Conservation (phyloP, 37 sponge, comb jelly and placozoan genomes). For the Diacarnus erythraeanus region DNA sequence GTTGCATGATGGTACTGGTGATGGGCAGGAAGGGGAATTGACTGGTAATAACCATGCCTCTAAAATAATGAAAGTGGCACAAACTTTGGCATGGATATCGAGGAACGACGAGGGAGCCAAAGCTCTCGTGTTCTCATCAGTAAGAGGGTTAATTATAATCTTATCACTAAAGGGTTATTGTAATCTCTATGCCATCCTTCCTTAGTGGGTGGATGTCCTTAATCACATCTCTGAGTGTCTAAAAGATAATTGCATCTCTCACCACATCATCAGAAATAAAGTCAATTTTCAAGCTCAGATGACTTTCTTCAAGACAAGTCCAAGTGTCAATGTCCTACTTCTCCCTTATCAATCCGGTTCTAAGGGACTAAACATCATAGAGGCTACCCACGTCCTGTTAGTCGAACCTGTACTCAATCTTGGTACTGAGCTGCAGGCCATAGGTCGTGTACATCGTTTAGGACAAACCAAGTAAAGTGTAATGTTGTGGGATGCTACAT, state of each 20-base stretch:
- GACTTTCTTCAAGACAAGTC: slow-evolving; percentile 47
- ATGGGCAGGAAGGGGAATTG: background rate
- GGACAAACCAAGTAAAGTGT: slow-evolving; percentile 78
- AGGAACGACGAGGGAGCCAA: slow-evolving; percentile 52
- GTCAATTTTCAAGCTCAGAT: slow-evolving; percentile 42
- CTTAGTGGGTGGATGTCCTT: slow-evolving; percentile 61
- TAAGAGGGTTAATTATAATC: slow-evolving; percentile 21
- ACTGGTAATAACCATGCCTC: slow-evolving; percentile 54
- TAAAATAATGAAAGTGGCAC: slow-evolving; percentile 60
- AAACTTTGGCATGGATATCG: slow-evolving; percentile 33
- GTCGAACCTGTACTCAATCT: slow-evolving; percentile 82
- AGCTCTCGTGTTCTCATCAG: slow-evolving; percentile 79
- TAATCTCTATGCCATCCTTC: too few relatives aligned
- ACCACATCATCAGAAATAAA: background rate
- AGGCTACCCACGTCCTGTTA: slow-evolving; percentile 87
- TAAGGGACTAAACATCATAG: slow-evolving; percentile 84
- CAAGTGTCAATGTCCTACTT: slow-evolving; percentile 55
- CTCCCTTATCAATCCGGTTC: slow-evolving; percentile 75
- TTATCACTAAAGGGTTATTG: too few relatives aligned
- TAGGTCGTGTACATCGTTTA: slow-evolving; percentile 83
- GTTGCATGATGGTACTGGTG: background rate
- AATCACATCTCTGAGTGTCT: slow-evolving; percentile 37
- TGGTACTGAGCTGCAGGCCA: slow-evolving; percentile 79
- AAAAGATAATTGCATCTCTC: slow-evolving; percentile 34
- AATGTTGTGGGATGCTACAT: background rate